Evolutionary conservation across 2,113 vertebrate species (phyloP), one percentile per base, ranked within the genome.

Genomic region (Podocnemis expansa): DNA sequence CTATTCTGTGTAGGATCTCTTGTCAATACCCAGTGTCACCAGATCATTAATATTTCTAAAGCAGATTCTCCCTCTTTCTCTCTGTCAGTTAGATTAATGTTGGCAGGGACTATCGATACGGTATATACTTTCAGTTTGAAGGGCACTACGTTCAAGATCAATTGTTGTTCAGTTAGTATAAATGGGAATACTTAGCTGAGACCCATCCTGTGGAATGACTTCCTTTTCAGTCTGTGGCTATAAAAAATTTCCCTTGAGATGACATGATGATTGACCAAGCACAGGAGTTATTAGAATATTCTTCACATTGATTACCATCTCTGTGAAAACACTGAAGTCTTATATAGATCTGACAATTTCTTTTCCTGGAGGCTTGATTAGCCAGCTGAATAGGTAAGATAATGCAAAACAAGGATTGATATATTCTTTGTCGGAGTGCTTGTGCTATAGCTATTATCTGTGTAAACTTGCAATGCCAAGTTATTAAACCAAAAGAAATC

Each of bases 401-500:
- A 93, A 95, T 78, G 89, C 22, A 67, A n/a, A 67, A 19, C 34
- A 7, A 47, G 92, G 34, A 78, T 21, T 73, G 56, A 95, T 41
- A 76, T 49, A 43, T 25, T 80, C 78, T 92, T 96, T 88, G 11
- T 90, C 87, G 75, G 73, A 93, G 43, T 90, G 41, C 73, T 92
- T 89, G 95, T 3, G 41, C 92, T 91, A 76, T 76, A 81, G 25
- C 70, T 89, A 84, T 60, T 89, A 87, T 88, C 52, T 92, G 93
- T 81, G 49, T 1, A 96, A 93, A 94, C 78, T 47, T 29, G 25
- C 52, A 85, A 75, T 75, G 41, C 38, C 52, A 91, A 81, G 43
- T 63, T 90, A 89, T 90, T 94, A 88, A 93, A 95, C 92, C 75
- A 60, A 94, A 95, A 93, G 58, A 55, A 7, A n/a, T n/a, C 60